Percentiles rank a stretch among this genome's conserved stretches.
Conservation (phyloP, 2,888 invertebrate genomes). For the Aphidius colemani region DNA sequence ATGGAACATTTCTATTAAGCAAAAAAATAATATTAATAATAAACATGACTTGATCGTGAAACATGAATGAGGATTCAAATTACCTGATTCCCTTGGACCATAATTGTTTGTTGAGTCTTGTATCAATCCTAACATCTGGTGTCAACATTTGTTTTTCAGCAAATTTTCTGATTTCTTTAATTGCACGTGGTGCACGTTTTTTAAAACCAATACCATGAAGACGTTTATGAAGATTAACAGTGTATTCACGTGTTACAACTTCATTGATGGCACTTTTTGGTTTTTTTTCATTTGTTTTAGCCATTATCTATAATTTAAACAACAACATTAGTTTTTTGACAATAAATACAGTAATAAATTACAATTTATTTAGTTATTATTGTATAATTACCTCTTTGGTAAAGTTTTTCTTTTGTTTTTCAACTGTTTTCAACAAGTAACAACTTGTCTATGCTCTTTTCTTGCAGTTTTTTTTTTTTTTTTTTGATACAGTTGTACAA, state of each 20-base stretch:
- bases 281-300: conserved; percentile 87
- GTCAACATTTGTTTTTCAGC: conserved; percentile 99
- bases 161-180: conserved; percentile 96
- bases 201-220: conserved; percentile 98
- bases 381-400: too few relatives aligned
- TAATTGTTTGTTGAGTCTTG: conserved; percentile 95
- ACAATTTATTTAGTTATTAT: too few relatives aligned
- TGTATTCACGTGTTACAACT: conserved; percentile 98
- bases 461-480: too few relatives aligned
- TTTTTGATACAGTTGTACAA: too few relatives aligned
- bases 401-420: too few relatives aligned
- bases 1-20: conserved; percentile 90
- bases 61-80: conserved; percentile 37
- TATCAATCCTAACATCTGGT: conserved; percentile 96
- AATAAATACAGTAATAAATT: too few relatives aligned
- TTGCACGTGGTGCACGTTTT: conserved; percentile 95
- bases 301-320: conserved; percentile 65
- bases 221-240: conserved; percentile 96
- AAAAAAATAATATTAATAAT: conserved; percentile 30
- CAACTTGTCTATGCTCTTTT: too few relatives aligned
- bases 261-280: conserved; percentile 97
- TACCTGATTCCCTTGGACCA: conserved; percentile 99
- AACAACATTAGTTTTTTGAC: too few relatives aligned
- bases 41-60: too few relatives aligned
- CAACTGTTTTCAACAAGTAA: too few relatives aligned